Conservation (phyloP, 2,113 vertebrate genomes). For the Ondatra zibethicus region DNA sequence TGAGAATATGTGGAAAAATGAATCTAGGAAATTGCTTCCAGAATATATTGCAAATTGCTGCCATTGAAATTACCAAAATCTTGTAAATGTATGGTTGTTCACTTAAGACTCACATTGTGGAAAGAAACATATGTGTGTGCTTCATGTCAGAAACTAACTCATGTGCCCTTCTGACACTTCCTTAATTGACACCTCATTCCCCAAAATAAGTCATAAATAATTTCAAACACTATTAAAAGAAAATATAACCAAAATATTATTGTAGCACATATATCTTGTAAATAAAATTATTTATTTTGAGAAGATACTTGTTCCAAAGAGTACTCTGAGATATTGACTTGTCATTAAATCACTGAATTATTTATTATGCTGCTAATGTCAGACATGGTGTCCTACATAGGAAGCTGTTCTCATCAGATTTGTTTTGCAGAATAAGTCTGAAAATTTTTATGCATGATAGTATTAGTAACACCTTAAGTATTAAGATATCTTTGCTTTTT, state of each 20-base stretch:
- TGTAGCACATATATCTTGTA: conserved; percentile 43
- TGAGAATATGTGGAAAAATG: not conserved
- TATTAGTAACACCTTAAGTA: not conserved
- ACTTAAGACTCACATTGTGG: no score
- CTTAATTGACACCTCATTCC: conserved; percentile 62
- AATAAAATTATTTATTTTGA: conserved; percentile 56
- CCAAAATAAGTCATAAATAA: conserved; percentile 63
- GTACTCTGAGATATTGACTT: conserved; percentile 7
- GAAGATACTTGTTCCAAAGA: not conserved
- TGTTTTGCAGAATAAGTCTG: not conserved
- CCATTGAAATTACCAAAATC: not conserved
- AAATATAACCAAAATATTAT: not conserved
- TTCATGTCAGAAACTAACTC: no score
- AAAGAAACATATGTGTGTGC: no score
- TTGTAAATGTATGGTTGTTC: not conserved
- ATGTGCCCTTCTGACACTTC: not conserved
- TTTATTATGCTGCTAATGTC: not conserved
- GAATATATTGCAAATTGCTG: not conserved
- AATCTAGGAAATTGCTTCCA: not conserved
- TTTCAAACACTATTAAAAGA: conserved; percentile 61
- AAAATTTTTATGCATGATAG: not conserved
- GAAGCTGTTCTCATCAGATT: not conserved
- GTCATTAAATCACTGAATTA: conserved; percentile 5
- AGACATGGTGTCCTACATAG: not conserved
- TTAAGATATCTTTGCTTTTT: not conserved